Evolutionary conservation across 2,113 vertebrate genomes (phyloP).

Genomic region (Vicugna pacos): DNA sequence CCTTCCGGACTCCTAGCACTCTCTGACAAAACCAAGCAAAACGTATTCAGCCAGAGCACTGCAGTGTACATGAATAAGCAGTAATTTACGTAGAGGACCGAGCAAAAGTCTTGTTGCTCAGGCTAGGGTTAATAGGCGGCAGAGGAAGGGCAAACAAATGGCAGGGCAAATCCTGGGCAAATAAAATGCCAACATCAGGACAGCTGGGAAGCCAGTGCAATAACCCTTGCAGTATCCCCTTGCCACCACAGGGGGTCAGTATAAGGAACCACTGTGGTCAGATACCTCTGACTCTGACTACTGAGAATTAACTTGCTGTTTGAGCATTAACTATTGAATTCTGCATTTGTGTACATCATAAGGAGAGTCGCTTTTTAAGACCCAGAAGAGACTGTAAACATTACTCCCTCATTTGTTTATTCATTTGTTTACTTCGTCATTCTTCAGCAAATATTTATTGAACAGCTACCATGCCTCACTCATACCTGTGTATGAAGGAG

Average conservation of each 20-base stretch:
- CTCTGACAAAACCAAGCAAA: not conserved
- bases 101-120: not conserved
- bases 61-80: not conserved
- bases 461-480: not conserved
- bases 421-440: not conserved
- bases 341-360: not conserved
- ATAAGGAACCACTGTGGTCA: fast-evolving
- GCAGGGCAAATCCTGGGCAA: not conserved
- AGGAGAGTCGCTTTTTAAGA: not conserved
- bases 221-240: not conserved
- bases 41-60: not conserved
- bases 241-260: not conserved
- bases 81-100: not conserved
- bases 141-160: not conserved
- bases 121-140: not conserved
- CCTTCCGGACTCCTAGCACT: not conserved
- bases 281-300: not conserved
- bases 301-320: not conserved
- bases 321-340: not conserved
- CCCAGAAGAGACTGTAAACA: not conserved
- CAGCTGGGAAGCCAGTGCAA: not conserved
- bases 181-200: not conserved
- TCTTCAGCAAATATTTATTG: not conserved
- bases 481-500: not conserved
- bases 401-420: not conserved